Base-by-base conservation (phyloP, 2,113 vertebrate genomes). In the Lepisosteus osseus region DNA sequence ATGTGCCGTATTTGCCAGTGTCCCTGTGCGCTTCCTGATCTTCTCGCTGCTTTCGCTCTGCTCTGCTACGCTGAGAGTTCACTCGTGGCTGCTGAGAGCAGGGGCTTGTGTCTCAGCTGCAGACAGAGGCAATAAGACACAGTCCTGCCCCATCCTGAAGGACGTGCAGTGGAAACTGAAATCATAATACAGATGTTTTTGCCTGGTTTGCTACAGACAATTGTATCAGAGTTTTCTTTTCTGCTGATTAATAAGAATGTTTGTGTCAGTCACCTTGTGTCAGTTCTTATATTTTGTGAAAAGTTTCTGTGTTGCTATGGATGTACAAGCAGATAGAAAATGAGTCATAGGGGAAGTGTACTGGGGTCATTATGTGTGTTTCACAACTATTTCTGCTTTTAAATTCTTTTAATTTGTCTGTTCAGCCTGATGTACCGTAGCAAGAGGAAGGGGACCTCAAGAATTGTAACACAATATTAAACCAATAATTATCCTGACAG, bases 271-370 rank as follows among this genome's bases (percentile, higher is more conserved):
- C 29, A 29, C 29, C 1, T 29, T 29, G 29, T 29, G 29, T 29
- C 29, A 29, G 29, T 29, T 29, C 0, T 29, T 29, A 29, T 29
- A 29, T 29, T 29, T 29, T 29, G 17, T 29, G 17, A 83, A 83
- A 86, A 84, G 85, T 88, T 86, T 84, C 62, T 69, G 70, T 78
- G 85, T 85, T 83, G 85, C 87, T 82, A 86, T n/a, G 55, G 76
- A 55, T 64, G 67, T 14, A 15, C 40, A 67, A 29, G 55, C 29
- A 14, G 11, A 41, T 17, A 15, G 17, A 45, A 42, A 14, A 12
- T n/a, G 71, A 14, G 67, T 29, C 40, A 75, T 56, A 75, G 54
- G 71, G 9, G 68, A 63, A 61, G 14, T 2, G 11, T 13, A 7
- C 57, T 13, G 57, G 5, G 56, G 12, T 40, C 42, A 42, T 15